Evolutionary conservation across 2,113 vertebrate species (phyloP), one percentile per base, ranked within the genome.

Genomic region (Cochlearius cochlearius): DNA sequence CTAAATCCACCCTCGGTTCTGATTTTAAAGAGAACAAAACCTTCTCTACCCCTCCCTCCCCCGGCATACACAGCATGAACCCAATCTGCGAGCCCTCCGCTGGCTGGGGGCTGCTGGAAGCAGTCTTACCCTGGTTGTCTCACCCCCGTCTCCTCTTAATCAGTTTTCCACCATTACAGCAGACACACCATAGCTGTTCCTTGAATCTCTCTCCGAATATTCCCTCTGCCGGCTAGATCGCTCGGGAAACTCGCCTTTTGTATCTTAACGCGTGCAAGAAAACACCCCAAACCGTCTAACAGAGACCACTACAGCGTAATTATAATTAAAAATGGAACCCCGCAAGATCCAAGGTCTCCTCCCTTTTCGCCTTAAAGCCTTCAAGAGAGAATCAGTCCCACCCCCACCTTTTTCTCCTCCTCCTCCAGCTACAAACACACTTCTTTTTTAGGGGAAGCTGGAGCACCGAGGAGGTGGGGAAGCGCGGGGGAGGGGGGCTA

Each of bases 121-220:
- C 91, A 62, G 83, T 74, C 90, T 97, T 94, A 96, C 96, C 96
- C 92, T 94, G 89, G 73, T 94, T 58, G 94, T 85, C 96, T 95
- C 95, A 90, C 75, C 96, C 94, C 81, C 80, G 91, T 68, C 90
- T 94, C 88, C 95, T 95, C 88, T 96, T 63, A 93, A 91, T 88
- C 97, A 94, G 94, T 96, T 95, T 92, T 96, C 97, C 97, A 94
- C 96, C 96, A 97, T 97, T 96, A 97, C 95, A 92, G 93, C 91
- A 88, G 88, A 43, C 87, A 89, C 94, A 91, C 60, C 92, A 92
- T 50, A 12, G 92, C 88, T 7, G 36, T 43, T 60, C 59, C 92
- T 94, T 45, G 47, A 82, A 45, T 82, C 52, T 73, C 79, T 92
- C 84, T 88, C 80, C 95, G 32, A 68, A 91, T 89, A 94, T 86